phyloP scores from a whole-genome alignment of 2,113 vertebrate species.

The Donacobius atricapilla region DNA sequence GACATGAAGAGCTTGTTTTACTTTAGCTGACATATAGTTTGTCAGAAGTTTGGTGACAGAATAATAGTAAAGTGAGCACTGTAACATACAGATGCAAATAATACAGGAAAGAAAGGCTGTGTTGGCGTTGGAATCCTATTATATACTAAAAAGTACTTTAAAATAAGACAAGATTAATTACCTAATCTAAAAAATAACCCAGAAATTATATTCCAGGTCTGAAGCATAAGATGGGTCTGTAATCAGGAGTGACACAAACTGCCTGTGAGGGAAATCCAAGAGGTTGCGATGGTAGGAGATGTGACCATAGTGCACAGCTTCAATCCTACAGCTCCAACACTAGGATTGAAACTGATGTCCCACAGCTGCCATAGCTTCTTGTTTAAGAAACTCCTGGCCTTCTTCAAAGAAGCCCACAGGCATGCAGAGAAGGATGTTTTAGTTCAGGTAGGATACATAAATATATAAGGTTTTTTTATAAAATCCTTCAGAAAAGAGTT shows the following conservation, averaged over 20 bases:
- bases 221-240: neutral
- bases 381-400: neutral
- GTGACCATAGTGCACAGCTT: accelerated
- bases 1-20: neutral
- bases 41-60: neutral
- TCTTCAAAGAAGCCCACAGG: neutral
- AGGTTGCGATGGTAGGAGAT: neutral
- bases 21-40: neutral
- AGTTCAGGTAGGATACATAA: neutral
- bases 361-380: neutral
- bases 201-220: neutral
- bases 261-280: neutral
- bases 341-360: neutral
- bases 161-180: neutral
- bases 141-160: neutral
- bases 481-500: neutral
- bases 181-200: neutral
- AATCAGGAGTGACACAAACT: neutral
- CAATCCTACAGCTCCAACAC: neutral
- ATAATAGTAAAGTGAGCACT: neutral
- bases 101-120: neutral
- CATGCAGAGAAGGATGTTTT: neutral
- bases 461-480: too few species aligned
- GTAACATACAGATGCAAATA: neutral
- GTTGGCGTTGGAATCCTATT: neutral